Conservation (phyloP, 2,888 invertebrate genomes). For the Chloromyia formosa region DNA sequence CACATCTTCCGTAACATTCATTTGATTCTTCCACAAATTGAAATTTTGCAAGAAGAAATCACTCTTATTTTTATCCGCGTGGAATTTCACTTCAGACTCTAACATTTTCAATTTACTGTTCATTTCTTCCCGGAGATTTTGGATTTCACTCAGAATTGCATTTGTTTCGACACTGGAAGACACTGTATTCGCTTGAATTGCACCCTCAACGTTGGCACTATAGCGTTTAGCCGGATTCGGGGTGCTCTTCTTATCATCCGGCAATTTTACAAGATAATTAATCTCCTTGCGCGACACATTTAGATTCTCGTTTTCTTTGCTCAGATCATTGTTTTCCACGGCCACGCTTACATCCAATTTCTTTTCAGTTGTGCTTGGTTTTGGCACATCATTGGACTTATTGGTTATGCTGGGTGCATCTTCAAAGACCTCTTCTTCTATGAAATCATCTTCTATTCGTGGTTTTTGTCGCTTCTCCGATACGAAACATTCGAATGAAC, state of each 20-base stretch:
- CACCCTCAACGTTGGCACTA: background rate
- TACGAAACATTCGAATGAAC: slow-evolving; percentile 12
- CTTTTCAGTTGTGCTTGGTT: slow-evolving; percentile 14
- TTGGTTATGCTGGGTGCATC: slow-evolving; percentile 19
- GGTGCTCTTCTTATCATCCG: slow-evolving; percentile 58
- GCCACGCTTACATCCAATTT: slow-evolving; percentile 46
- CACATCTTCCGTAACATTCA: slow-evolving; percentile 54
- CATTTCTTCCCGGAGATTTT: slow-evolving; percentile 55
- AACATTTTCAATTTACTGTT: slow-evolving; percentile 55
- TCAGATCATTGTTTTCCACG: slow-evolving; percentile 44
- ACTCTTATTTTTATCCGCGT: slow-evolving; percentile 56
- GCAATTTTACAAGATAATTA: slow-evolving; percentile 53
- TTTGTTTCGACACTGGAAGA: background rate
- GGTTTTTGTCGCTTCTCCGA: slow-evolving; percentile 20
- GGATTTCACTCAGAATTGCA: slow-evolving; percentile 41
- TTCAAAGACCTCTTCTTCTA: slow-evolving; percentile 30
- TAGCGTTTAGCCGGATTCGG: slow-evolving; percentile 53
- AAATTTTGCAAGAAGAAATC: slow-evolving; percentile 55
- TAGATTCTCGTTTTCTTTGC: slow-evolving; percentile 46
- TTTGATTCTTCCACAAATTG: slow-evolving; percentile 56
- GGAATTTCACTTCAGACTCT: slow-evolving; percentile 58
- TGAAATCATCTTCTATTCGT: slow-evolving; percentile 25
- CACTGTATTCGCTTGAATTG: background rate
- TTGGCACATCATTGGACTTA: slow-evolving; percentile 53
- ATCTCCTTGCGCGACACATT: slow-evolving; percentile 51